Percentiles rank a stretch among this genome's conserved stretches.
Conservation (phyloP, 2,888 invertebrate species). For the Torymus aiolomorphi region DNA sequence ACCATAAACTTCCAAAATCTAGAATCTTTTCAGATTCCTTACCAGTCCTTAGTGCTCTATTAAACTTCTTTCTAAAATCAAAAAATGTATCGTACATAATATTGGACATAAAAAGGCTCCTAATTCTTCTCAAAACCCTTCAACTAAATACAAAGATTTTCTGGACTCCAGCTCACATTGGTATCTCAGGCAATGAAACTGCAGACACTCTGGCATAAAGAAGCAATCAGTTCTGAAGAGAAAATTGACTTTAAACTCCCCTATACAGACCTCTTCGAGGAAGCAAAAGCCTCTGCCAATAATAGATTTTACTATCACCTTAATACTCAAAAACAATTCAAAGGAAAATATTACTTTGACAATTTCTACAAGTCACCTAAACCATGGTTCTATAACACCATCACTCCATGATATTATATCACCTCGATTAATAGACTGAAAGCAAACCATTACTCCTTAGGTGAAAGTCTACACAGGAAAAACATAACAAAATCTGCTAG, state of each 20-base stretch:
- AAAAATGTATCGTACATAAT: not conserved
- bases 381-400: not conserved
- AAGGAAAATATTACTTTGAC: too few species aligned
- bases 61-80: too few species aligned
- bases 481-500: not conserved
- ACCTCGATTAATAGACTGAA: not conserved
- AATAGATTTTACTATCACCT: too few species aligned
- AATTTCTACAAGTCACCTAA: too few species aligned
- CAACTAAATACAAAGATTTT: not conserved
- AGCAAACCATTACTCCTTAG: not conserved
- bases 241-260: too few species aligned
- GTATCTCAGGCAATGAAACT: too few species aligned
- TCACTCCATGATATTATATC: not conserved
- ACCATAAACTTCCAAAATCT: not conserved
- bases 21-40: not conserved
- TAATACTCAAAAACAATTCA: too few species aligned
- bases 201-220: too few species aligned
- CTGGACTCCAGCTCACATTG: not conserved
- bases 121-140: not conserved
- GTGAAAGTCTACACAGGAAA: not conserved
- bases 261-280: too few species aligned
- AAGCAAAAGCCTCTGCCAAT: too few species aligned
- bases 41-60: too few species aligned
- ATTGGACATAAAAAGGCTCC: not conserved
- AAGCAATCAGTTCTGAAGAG: too few species aligned